Evolutionary conservation across 2,113 vertebrate species (phyloP).

Genomic region (Myrmophylax atrothorax): DNA sequence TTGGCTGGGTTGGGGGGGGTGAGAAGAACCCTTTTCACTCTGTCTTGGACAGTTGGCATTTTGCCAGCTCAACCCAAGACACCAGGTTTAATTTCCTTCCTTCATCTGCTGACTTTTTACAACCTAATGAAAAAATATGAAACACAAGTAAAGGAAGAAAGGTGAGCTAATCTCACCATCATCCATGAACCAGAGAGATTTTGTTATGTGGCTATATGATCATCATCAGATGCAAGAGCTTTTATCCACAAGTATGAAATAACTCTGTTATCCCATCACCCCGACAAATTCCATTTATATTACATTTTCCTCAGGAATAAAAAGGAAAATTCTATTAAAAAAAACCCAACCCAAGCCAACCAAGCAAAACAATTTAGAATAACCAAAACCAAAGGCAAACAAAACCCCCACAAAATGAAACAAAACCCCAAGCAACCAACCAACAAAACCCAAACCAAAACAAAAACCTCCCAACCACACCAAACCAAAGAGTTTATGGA

Average conservation of each 20-base stretch:
- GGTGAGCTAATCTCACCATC: neutral
- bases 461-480: neutral
- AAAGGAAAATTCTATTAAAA: neutral
- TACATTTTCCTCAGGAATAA: slow-evolving; percentile 40
- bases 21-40: too few relatives aligned
- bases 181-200: neutral
- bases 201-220: neutral
- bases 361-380: neutral
- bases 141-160: slow-evolving; percentile 22
- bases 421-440: neutral
- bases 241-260: neutral
- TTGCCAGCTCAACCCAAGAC: too few relatives aligned
- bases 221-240: neutral
- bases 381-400: neutral
- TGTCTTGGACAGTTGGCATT: too few relatives aligned
- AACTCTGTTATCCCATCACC: neutral
- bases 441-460: neutral
- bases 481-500: slow-evolving; percentile 14
- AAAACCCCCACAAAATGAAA: neutral
- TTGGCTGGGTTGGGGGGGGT: too few relatives aligned
- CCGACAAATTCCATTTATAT: slow-evolving; percentile 57
- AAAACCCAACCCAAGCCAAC: neutral
- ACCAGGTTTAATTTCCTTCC: slow-evolving; percentile 30
- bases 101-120: slow-evolving; percentile 7
- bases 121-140: slow-evolving; percentile 12